These are phyloP conservation scores for Cyclina sinensis DNA, from an alignment of 1,140 invertebrate genomes.

Conservation along the genomic window DNA sequence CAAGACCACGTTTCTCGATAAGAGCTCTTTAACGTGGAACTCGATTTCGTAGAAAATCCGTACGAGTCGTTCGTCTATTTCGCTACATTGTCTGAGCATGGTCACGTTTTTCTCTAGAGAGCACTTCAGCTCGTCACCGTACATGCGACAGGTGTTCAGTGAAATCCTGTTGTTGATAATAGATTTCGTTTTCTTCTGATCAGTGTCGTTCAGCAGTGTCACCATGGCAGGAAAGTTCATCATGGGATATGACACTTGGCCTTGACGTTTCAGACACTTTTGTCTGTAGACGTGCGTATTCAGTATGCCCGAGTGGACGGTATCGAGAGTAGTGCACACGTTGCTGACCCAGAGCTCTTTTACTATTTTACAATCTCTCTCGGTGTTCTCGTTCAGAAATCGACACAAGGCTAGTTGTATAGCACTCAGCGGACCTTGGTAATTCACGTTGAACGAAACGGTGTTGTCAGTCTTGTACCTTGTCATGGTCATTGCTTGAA, in stretches of 20 bases:
- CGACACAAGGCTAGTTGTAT: neutral
- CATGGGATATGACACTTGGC: neutral
- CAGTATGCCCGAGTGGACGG: slow-evolving; percentile 8
- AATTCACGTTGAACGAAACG: slow-evolving; percentile 14
- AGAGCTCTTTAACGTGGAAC: neutral
- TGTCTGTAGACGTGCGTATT: slow-evolving; percentile 20
- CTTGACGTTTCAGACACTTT: neutral
- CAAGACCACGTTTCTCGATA: slow-evolving; percentile 15
- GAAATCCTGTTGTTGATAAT: slow-evolving; percentile 22
- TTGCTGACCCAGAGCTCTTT: neutral
- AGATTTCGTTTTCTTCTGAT: neutral
- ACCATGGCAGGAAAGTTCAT: slow-evolving; percentile 22
- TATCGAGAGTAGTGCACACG: slow-evolving; percentile 14
- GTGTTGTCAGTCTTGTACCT: slow-evolving; percentile 13
- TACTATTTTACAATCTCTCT: neutral
- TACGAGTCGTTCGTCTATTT: neutral
- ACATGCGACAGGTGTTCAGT: slow-evolving; percentile 15
- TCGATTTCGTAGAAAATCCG: slow-evolving; percentile 1
- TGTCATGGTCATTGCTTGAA: slow-evolving; percentile 16
- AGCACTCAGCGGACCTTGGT: neutral
- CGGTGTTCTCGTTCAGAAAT: slow-evolving; percentile 15
- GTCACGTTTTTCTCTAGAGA: neutral
- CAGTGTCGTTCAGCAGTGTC: neutral
- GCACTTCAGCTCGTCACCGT: slow-evolving; percentile 9
- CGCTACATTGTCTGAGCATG: neutral